These are phyloP conservation scores for Aromia moschata DNA, from an alignment of 2,888 invertebrate genomes.

Conservation along the genomic window DNA sequence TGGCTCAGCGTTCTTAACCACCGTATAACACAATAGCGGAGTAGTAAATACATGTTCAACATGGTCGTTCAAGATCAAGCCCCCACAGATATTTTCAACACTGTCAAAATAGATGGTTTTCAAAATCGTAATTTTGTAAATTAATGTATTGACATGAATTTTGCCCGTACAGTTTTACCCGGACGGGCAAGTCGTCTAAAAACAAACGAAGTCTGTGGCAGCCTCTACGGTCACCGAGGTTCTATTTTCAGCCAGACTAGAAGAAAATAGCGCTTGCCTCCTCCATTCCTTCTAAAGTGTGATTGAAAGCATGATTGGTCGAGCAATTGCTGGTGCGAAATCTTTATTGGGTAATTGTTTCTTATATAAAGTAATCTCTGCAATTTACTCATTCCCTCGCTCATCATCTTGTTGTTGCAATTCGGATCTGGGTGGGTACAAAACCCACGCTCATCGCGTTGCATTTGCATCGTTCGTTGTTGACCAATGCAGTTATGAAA, in stretches of 20 bases:
- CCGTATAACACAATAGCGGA: too few species aligned
- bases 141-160: too few species aligned
- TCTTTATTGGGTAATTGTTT: conserved; percentile 1
- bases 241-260: neutral
- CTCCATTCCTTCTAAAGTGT: too few species aligned
- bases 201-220: too few species aligned
- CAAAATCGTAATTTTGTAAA: too few species aligned
- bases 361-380: neutral
- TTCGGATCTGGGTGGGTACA: neutral
- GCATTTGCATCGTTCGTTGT: neutral
- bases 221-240: neutral
- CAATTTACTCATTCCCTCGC: neutral
- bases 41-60: too few species aligned
- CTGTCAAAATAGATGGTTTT: too few species aligned
- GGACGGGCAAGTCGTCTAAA: too few species aligned
- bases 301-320: conserved; percentile 2
- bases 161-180: too few species aligned
- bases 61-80: too few species aligned
- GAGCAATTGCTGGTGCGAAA: neutral
- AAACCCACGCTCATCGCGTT: neutral
- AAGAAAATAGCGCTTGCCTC: neutral
- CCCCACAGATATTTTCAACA: too few species aligned
- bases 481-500: neutral
- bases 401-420: neutral
- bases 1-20: too few species aligned